phyloP scores from a whole-genome alignment of 2,888 invertebrate species.

The Pollenia griseotomentosa region DNA sequence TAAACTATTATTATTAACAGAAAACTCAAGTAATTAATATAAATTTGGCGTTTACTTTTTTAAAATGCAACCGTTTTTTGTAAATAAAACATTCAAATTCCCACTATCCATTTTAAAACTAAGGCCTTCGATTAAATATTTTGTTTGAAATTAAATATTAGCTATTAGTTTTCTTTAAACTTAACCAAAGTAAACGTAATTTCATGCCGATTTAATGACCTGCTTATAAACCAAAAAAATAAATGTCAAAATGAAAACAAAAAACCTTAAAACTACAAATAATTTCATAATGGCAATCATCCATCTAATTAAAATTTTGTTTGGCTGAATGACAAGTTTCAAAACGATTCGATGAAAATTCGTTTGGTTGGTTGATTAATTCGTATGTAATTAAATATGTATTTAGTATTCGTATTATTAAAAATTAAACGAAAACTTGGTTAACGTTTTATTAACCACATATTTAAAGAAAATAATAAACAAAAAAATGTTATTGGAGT shows the following conservation, averaged over 20 bases:
- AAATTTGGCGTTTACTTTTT: not conserved
- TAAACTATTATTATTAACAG: not conserved
- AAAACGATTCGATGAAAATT: conserved; percentile 40
- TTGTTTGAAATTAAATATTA: not conserved
- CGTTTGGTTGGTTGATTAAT: not conserved
- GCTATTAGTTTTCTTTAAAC: not conserved
- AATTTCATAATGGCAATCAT: conserved; percentile 32
- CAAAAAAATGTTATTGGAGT: not conserved
- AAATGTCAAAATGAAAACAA: not conserved
- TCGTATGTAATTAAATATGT: conserved; percentile 39
- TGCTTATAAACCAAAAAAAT: conserved; percentile 13
- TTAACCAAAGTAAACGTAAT: not conserved
- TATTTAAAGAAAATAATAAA: not conserved
- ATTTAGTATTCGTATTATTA: conserved; percentile 29
- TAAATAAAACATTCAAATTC: not conserved
- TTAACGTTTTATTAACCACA: conserved; percentile 22
- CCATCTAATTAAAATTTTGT: conserved; percentile 56
- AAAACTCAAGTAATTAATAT: conserved; percentile 14
- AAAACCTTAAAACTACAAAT: not conserved
- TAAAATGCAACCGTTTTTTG: no score
- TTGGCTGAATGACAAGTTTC: conserved; percentile 47
- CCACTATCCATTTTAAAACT: not conserved
- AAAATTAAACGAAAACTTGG: not conserved
- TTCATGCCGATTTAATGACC: conserved; percentile 5
- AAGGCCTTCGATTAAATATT: not conserved